Base-by-base conservation (phyloP, 2,888 invertebrate genomes). In the Cylloceria caligata region DNA sequence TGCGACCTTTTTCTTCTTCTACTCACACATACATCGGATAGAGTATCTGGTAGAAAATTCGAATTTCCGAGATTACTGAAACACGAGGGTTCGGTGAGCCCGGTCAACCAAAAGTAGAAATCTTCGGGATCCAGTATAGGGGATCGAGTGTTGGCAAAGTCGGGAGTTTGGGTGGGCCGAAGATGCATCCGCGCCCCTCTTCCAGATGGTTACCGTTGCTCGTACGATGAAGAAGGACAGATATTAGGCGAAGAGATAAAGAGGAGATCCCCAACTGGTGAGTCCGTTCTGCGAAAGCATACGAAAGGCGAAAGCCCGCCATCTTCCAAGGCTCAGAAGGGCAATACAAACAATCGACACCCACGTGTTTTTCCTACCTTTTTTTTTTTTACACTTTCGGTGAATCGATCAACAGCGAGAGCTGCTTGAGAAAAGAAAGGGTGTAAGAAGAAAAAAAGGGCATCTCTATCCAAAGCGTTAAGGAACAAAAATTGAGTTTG, bases 401-500 rank as follows among this genome's bases (percentile, higher is more conserved):
- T 39, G 69, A 34, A 52, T 52, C 49, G 36, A 24, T 36, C 69
- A 39, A 21, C 21, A 36, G 49, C 36, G 64, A 27, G 52, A 39
- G 71, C 19, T 30, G 24, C 57, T 57, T 57, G 16, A 19, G 36
- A 57, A 42, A 45, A 42, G 4, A n/a, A 36, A 49, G 52, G 52
- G 52, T 19, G 36, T 36, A 52, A n/a, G n/a, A n/a, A n/a, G n/a
- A n/a, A n/a, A n/a, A n/a, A n/a, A n/a, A n/a, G n/a, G n/a, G n/a
- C 52, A 24, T 39, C 55, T n/a, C 52, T 16, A 21, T 39, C 30
- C 42, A 57, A 36, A 24, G 42, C 55, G 42, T 45, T 42, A 57
- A 71, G 30, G 42, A 71, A 57, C 42, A 30, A 71, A 57, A 71
- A 71, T 57, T 71, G 42, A 57, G 55, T 71, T 71, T 71, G 57